These are phyloP conservation scores for Mohoua ochrocephala DNA, from an alignment of 2,113 vertebrate genomes.

Conservation along the genomic window DNA sequence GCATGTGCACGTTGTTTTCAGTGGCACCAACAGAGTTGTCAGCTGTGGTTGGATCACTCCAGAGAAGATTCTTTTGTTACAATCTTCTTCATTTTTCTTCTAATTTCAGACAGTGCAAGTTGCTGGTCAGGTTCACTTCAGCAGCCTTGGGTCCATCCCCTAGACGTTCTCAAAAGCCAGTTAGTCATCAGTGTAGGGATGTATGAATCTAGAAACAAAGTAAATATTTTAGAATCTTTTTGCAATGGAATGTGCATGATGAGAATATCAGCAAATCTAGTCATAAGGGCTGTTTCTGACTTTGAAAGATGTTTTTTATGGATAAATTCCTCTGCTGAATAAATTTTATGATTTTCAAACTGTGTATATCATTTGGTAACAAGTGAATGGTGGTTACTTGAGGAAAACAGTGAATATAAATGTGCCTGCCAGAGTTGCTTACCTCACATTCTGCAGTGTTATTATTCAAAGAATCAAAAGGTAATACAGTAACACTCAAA, in stretches of 20 bases:
- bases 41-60: not conserved
- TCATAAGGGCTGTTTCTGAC: not conserved
- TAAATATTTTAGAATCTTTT: not conserved
- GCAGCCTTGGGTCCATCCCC: not conserved
- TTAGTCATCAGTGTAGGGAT: not conserved
- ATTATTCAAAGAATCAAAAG: not conserved
- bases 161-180: not conserved
- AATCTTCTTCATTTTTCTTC: not conserved
- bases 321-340: not conserved
- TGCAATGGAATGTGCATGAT: not conserved
- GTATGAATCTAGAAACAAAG: not conserved
- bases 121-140: not conserved
- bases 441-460: not conserved
- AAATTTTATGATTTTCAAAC: not conserved
- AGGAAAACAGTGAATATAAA: not conserved
- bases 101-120: not conserved
- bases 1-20: not conserved
- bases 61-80: not conserved
- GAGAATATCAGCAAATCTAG: not conserved
- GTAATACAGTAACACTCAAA: not conserved
- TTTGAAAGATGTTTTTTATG: not conserved
- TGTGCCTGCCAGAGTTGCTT: not conserved
- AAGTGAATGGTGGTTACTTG: not conserved
- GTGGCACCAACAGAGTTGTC: not conserved
- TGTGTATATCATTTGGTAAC: not conserved